Evolutionary conservation across 2,888 invertebrate genomes (phyloP), one percentile per base, ranked within the genome.

Genomic region (Argyresthia goedartella): DNA sequence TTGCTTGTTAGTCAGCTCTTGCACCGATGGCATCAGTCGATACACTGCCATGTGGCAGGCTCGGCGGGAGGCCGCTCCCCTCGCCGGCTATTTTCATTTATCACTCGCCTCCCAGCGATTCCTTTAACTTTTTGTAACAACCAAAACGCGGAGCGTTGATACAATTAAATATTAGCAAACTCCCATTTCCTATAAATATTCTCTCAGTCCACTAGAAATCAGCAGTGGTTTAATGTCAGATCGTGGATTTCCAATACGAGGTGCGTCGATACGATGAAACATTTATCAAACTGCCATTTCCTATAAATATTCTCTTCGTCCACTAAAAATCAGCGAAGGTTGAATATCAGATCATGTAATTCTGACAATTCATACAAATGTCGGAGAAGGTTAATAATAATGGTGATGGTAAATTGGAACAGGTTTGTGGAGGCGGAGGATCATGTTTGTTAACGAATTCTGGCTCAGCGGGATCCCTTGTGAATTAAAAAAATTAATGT

Each of bases 31-130:
- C 53, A 55, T 58, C 65, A 78, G 79, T 80, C 80, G 81, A 79
- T 80, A 25, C 25, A 76, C 68, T 76, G 73, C 81, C 84, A 85
- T 82, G 81, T 85, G 84, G 79, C 76, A 73, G 71, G 70, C 82
- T 73, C 84, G 71, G 79, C 81, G 81, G 85, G 82, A 81, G 84
- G 62, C 70, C 71, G 70, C 72, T 51, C 81, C 77, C 77, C 78
- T 76, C 73, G 74, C 76, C 64, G 77, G 73, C 80, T 85, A 86
- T 86, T 86, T 84, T 82, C 81, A 85, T 84, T 85, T 81, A 82
- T 81, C 80, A 80, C 72, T 69, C 65, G 67, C 43, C 54, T 55
- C 60, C 52, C 61, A 51, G 66, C 64, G 66, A 50, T 50, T 41
- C 65, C 25, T 67, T 67, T 66, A 66, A 66, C 68, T 71, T 68